Evolutionary conservation across 2,113 vertebrate genomes (phyloP).

Genomic region (Circaetus gallicus): DNA sequence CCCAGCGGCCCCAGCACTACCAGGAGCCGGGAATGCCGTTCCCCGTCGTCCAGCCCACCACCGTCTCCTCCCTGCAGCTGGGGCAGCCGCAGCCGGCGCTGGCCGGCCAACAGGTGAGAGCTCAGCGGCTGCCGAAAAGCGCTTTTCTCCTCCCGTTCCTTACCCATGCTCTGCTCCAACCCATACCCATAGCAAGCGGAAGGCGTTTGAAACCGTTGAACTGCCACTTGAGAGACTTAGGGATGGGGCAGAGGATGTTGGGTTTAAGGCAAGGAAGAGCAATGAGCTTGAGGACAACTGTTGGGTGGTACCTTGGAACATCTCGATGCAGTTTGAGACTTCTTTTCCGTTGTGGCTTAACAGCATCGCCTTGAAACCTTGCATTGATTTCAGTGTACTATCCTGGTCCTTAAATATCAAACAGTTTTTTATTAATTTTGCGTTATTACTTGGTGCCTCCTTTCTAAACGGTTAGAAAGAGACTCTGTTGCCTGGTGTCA

Average conservation of each 20-base stretch:
- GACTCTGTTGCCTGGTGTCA: background rate
- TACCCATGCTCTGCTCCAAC: fast-evolving
- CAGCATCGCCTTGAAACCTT: background rate
- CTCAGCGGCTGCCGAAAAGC: fast-evolving
- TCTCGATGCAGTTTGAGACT: background rate
- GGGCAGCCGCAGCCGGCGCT: constrained; percentile 59
- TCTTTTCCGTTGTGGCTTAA: background rate
- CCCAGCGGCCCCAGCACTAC: constrained; percentile 67
- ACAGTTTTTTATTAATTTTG: background rate
- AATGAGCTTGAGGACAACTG: fast-evolving
- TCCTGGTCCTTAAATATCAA: background rate
- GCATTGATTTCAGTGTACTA: background rate
- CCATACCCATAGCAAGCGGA: fast-evolving
- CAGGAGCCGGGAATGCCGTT: constrained; percentile 71
- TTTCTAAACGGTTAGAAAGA: background rate
- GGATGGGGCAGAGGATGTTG: background rate
- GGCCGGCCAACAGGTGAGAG: constrained; percentile 78
- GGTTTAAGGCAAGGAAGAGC: background rate
- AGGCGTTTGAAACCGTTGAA: background rate
- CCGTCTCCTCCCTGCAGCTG: constrained; percentile 38
- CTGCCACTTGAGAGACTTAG: background rate
- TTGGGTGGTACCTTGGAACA: background rate
- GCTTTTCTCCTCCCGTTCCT: fast-evolving
- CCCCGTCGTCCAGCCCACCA: constrained; percentile 55
- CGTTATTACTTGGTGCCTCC: background rate